phyloP scores from a whole-genome alignment of 2,888 invertebrate species.

The Brachyopa scutellaris region DNA sequence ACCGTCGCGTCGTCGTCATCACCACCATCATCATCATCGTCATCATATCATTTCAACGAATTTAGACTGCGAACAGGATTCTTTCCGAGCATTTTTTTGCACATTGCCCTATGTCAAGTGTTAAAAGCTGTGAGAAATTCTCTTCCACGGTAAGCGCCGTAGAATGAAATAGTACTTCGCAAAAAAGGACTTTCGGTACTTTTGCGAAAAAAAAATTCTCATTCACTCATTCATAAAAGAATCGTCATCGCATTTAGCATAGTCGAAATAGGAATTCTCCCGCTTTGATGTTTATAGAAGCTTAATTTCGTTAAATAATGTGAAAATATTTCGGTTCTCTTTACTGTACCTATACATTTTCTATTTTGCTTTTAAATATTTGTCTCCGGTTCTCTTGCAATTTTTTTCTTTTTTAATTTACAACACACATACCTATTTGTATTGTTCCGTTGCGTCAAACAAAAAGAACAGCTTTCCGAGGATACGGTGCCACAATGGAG shows the following conservation, averaged over 20 bases:
- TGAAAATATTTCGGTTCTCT: conserved; percentile 48
- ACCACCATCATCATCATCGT: conserved; percentile 21
- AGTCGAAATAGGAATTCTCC: conserved; percentile 50
- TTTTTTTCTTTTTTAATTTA: not conserved
- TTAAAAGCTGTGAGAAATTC: conserved; percentile 13
- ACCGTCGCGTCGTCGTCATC: conserved; percentile 3
- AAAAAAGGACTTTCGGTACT: conserved; percentile 15
- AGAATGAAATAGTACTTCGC: conserved; percentile 38
- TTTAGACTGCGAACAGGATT: conserved; percentile 51
- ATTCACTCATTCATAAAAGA: conserved; percentile 56
- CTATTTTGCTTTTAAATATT: conserved; percentile 4
- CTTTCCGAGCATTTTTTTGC: conserved; percentile 21
- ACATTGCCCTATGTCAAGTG: conserved; percentile 35
- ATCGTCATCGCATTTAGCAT: conserved; percentile 47
- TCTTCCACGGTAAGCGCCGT: conserved; percentile 3
- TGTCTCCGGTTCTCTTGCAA: not conserved
- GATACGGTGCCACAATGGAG: not conserved
- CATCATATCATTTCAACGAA: conserved; percentile 27
- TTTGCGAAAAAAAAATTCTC: conserved; percentile 13
- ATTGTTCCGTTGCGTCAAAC: conserved; percentile 3
- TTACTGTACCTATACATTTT: conserved; percentile 16
- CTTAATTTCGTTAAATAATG: conserved; percentile 65
- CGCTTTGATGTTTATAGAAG: conserved; percentile 62
- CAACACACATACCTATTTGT: not conserved
- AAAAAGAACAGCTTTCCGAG: not conserved